Base-by-base conservation (phyloP, 1,140 invertebrate genomes). In the Palaemon carinicauda region DNA sequence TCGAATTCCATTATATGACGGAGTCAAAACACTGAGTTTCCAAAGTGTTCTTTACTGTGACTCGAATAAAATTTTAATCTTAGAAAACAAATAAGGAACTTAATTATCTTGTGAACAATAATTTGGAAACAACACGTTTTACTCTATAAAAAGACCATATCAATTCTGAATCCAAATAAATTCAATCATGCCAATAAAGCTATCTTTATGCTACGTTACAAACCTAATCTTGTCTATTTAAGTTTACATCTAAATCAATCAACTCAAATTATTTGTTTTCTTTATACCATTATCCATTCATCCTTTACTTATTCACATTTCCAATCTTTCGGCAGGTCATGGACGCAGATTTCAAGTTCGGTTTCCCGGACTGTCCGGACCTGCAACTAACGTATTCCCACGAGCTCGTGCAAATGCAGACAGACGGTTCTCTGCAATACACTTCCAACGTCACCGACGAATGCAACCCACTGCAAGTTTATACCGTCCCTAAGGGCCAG, bases 371-470 rank as follows among this genome's bases (percentile, higher is more conserved):
- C 50, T 86, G 83, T 50, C 41, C 41, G 7, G 69, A 86, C 29
- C 74, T 80, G 15, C 83, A 86, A 27, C 77, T 86, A 51, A 86
- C 83, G 7, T 86, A 86, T n/a, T 29, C 17, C 10, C 17, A 86
- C 12, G 83, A 86, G 65, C 33, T 50, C 3, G 83, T 80, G 27
- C 31, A 86, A 78, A 77, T 86, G 19, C 19, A 80, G 3, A 3
- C 69, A 5, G 29, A 31, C 9, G 78, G 77, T 3, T 29, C 29
- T 3, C 83, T 86, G 3, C 77, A 77, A 19, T 86, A 86, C 51
- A 33, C 80, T 78, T 79, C 75, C 19, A 80, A 86, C 77, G 73
- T 69, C 83, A 79, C 65, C 0, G 65, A 73, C 12, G 83, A 86
- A 51, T 86, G 83, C 51, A 50, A 80, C n/a, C 83, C 83, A 7